Evolutionary conservation across 1,140 invertebrate species (phyloP).

Genomic region (Tenebrio molitor): DNA sequence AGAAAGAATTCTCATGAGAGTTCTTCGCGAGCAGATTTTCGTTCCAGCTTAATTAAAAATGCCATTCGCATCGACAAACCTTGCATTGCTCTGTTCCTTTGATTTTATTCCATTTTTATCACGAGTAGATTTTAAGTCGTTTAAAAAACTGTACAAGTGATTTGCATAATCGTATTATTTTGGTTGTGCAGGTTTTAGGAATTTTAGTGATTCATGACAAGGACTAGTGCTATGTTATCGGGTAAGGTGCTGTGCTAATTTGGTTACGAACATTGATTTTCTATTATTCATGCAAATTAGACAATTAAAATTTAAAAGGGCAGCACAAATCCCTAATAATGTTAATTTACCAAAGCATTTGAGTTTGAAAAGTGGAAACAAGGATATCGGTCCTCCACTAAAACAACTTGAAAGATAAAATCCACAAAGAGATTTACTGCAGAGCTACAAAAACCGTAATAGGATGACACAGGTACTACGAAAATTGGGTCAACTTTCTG

Average conservation of each 20-base stretch:
- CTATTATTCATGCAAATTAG: constrained; percentile 10
- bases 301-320: constrained; percentile 12
- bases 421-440: constrained; percentile 44
- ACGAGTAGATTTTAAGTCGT: too few species aligned
- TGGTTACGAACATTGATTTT: not conserved
- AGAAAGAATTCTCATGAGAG: constrained; percentile 10
- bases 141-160: too few species aligned
- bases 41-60: constrained; percentile 28
- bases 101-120: too few species aligned
- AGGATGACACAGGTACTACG: constrained; percentile 44
- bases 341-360: constrained; percentile 40
- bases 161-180: too few species aligned
- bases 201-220: too few species aligned
- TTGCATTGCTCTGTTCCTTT: not conserved
- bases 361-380: constrained; percentile 40
- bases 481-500: constrained; percentile 41
- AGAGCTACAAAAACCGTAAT: constrained; percentile 43
- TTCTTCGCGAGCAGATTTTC: not conserved
- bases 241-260: not conserved
- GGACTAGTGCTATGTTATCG: too few species aligned
- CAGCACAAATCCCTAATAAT: constrained; percentile 17
- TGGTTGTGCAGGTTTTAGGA: too few species aligned
- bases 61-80: not conserved
- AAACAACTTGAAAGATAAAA: constrained; percentile 43
- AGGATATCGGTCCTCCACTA: constrained; percentile 14